Evolutionary conservation across 2,113 vertebrate species (phyloP).

Genomic region (Cygnus atratus): DNA sequence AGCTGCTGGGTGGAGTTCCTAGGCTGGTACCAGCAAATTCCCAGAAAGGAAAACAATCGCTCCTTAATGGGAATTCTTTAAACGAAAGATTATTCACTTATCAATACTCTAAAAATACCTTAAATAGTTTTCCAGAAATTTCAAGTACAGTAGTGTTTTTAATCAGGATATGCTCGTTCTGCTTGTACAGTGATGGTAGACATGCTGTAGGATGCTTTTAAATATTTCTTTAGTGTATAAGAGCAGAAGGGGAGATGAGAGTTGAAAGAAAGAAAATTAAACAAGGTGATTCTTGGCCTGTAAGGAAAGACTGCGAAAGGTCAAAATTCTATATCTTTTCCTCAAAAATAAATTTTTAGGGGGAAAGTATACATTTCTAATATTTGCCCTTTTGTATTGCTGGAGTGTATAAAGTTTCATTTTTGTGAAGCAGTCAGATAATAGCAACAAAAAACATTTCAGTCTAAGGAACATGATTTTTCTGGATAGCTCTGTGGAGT

Average conservation of each 20-base stretch:
- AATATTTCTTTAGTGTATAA: neutral
- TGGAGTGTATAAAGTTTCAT: neutral
- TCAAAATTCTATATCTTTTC: neutral
- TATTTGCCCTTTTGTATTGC: neutral
- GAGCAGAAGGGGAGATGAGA: neutral
- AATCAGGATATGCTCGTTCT: neutral
- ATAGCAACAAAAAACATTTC: neutral
- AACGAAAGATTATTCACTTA: slow-evolving; percentile 45
- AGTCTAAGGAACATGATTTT: neutral
- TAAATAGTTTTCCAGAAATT: neutral
- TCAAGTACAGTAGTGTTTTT: neutral
- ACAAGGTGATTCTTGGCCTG: neutral
- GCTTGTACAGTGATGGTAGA: accelerated
- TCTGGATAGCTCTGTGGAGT: accelerated
- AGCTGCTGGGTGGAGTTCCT: slow-evolving; percentile 69
- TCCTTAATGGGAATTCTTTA: slow-evolving; percentile 38
- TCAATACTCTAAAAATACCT: slow-evolving; percentile 51
- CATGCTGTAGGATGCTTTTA: neutral
- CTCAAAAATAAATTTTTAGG: neutral
- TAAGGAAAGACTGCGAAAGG: neutral
- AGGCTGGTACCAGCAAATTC: slow-evolving; percentile 59
- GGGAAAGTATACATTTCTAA: neutral
- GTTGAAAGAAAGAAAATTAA: neutral
- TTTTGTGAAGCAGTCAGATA: neutral
- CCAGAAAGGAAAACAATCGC: slow-evolving; percentile 66